phyloP scores from a whole-genome alignment of 92 coral and sea anemone species.

The Pocillopora grandis region DNA sequence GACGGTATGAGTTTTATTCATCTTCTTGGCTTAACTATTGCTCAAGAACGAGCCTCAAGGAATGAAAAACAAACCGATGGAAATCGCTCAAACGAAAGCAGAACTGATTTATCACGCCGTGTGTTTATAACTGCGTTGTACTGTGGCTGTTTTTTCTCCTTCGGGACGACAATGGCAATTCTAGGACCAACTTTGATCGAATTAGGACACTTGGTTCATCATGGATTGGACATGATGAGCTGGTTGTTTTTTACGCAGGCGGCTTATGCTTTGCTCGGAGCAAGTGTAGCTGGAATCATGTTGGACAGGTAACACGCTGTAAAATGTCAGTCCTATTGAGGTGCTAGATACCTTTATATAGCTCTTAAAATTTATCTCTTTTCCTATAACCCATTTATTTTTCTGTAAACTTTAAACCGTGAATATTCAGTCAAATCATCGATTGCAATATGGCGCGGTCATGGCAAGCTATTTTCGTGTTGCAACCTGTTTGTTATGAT shows the following conservation, averaged over 20 bases:
- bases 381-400: no score
- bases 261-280: conserved; percentile 82
- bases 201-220: conserved; percentile 68
- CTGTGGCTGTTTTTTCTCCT: conserved; percentile 89
- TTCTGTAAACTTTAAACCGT: no score
- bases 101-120: conserved; percentile 38
- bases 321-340: no score
- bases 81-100: conserved; percentile 18
- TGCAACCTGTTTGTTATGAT: background rate
- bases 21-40: conserved; percentile 75
- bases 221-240: conserved; percentile 84
- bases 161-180: conserved; percentile 93
- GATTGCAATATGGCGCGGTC: no score
- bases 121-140: conserved; percentile 67
- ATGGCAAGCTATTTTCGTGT: background rate
- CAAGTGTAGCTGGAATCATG: conserved; percentile 84
- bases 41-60: conserved; percentile 53
- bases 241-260: conserved; percentile 95
- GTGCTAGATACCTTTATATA: no score
- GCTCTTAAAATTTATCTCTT: no score
- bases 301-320: conserved; percentile 73
- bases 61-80: background rate
- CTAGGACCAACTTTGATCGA: conserved; percentile 91
- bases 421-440: no score
- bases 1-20: conserved; percentile 76